Evolutionary conservation across 2,113 vertebrate species (phyloP).

Genomic region (Chitala chitala): DNA sequence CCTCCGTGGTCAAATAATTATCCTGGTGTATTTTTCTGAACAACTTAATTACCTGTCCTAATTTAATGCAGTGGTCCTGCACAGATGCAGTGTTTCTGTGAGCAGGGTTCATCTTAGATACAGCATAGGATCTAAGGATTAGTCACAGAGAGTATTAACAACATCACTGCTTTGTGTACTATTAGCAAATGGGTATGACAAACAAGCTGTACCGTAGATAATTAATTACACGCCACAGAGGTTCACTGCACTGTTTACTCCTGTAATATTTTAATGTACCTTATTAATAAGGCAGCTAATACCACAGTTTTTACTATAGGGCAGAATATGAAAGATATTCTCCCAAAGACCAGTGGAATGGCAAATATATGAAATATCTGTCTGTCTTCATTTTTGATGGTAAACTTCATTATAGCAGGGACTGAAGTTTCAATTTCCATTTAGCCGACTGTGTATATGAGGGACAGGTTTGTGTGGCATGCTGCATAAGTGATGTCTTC

Average conservation of each 20-base stretch:
- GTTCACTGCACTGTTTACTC: background rate
- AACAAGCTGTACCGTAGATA: background rate
- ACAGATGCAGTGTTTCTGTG: background rate
- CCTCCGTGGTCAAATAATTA: background rate
- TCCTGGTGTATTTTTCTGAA: background rate
- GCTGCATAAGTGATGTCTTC: constrained; percentile 13
- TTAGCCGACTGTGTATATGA: background rate
- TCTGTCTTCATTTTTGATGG: background rate
- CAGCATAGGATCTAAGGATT: background rate
- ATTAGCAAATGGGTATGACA: background rate
- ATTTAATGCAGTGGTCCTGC: background rate
- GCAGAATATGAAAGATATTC: background rate
- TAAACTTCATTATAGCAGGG: background rate
- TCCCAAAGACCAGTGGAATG: background rate
- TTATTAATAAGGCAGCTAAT: background rate
- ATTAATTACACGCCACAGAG: constrained; percentile 5
- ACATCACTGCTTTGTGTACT: background rate
- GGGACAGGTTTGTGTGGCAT: background rate
- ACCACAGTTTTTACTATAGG: background rate
- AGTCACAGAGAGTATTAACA: background rate
- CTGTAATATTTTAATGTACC: background rate
- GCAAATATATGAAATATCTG: background rate
- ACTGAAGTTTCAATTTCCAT: no score
- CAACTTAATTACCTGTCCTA: no score
- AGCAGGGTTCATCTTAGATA: background rate